Conservation (phyloP, 2,797 vertebrate genomes). For the Remorina albescens region DNA sequence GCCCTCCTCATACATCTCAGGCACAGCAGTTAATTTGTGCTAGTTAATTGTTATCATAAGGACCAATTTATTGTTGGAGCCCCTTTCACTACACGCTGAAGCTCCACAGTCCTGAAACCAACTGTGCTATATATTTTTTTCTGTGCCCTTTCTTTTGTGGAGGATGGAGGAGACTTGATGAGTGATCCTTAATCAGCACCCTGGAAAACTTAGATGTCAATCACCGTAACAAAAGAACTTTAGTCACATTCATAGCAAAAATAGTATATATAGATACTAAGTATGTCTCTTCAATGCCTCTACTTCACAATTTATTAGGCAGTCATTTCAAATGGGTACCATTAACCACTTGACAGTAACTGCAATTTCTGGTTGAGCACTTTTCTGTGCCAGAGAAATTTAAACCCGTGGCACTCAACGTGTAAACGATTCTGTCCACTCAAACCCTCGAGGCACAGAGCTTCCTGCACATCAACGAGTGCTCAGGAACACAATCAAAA, state of each 20-base stretch:
- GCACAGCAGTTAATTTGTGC: conserved; percentile 51
- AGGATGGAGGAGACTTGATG: not conserved
- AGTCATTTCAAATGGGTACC: conserved; percentile 70
- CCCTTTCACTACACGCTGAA: conserved; percentile 1
- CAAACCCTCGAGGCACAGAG: conserved; percentile 60
- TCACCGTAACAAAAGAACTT: conserved; percentile 2
- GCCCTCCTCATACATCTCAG: conserved; percentile 17
- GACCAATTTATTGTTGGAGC: conserved; percentile 33
- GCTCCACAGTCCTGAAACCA: conserved; percentile 3
- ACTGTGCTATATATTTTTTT: conserved; percentile 14
- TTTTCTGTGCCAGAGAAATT: conserved; percentile 61
- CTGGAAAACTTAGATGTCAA: conserved; percentile 3
- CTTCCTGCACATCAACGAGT: conserved; percentile 60
- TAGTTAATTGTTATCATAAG: conserved; percentile 51
- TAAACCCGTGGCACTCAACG: conserved; percentile 64
- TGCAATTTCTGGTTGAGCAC: conserved; percentile 65
- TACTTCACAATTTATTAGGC: conserved; percentile 63
- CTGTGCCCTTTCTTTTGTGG: not conserved
- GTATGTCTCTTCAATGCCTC: conserved; percentile 47
- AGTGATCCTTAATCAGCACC: conserved; percentile 11
- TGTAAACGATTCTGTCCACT: conserved; percentile 73
- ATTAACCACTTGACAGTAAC: conserved; percentile 71
- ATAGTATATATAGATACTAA: conserved; percentile 31
- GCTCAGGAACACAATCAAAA: conserved; percentile 59
- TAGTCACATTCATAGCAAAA: conserved; percentile 39